These are phyloP conservation scores for Trachymyrmex septentrionalis DNA, from an alignment of 1,140 invertebrate species.

Conservation along the genomic window DNA sequence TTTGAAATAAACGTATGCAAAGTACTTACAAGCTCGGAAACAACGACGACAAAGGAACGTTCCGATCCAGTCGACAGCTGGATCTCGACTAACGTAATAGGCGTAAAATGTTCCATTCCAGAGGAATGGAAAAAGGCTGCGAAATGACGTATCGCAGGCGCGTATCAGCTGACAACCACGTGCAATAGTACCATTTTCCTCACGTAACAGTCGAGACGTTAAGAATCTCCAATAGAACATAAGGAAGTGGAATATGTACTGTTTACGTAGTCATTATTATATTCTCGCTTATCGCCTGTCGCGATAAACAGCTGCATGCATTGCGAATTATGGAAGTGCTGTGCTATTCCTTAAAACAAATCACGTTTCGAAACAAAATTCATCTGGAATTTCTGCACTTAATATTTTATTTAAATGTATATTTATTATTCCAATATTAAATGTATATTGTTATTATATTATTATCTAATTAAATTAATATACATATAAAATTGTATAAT, in stretches of 20 bases:
- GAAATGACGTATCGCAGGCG: constrained; percentile 49
- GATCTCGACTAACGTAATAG: constrained; percentile 58
- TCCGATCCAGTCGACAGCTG: constrained; percentile 22
- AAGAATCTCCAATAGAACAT: background rate
- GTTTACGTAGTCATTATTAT: background rate
- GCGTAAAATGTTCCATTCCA: constrained; percentile 19
- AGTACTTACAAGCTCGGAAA: background rate
- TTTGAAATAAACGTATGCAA: background rate
- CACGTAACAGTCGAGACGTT: background rate
- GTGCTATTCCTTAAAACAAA: too few relatives aligned
- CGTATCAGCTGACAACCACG: constrained; percentile 78
- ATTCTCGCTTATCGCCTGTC: background rate
- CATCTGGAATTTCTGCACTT: too few relatives aligned
- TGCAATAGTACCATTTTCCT: constrained; percentile 59
- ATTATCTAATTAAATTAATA: too few relatives aligned
- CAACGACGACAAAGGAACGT: background rate
- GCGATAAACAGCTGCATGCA: background rate
- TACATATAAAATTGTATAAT: too few relatives aligned
- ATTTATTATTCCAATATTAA: too few relatives aligned
- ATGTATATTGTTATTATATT: too few relatives aligned
- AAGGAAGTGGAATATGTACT: background rate
- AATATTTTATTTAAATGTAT: too few relatives aligned
- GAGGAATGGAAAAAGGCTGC: constrained; percentile 25
- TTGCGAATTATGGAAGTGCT: too few relatives aligned
- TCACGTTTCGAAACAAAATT: too few relatives aligned